Conservation (phyloP, 2,888 invertebrate genomes). For the Xestia rhomboidea region DNA sequence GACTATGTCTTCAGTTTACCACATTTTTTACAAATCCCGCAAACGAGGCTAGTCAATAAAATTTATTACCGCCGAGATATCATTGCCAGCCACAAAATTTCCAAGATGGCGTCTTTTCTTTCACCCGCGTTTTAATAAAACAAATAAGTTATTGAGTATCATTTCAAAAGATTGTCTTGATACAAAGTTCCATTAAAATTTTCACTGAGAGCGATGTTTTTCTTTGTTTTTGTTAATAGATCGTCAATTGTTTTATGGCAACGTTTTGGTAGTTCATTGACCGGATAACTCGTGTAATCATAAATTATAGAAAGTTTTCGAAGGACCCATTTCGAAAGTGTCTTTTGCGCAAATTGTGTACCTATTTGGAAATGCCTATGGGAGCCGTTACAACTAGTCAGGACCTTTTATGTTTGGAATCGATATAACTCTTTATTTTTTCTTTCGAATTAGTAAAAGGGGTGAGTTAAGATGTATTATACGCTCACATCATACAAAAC, state of each 20-base stretch:
- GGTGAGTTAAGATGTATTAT: not conserved
- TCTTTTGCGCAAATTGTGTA: not conserved
- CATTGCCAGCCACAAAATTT: constrained; percentile 42
- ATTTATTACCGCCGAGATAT: constrained; percentile 49
- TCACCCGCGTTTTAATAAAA: constrained; percentile 41
- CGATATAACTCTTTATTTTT: not conserved
- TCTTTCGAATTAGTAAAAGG: not conserved
- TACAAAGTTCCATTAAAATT: not conserved
- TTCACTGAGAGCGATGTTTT: not conserved
- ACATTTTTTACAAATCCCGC: constrained; percentile 44
- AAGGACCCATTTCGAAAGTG: constrained; percentile 1
- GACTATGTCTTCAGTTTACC: constrained; percentile 27
- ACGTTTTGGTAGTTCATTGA: not conserved
- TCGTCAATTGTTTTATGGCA: not conserved
- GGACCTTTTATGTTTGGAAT: not conserved
- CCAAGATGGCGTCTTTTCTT: constrained; percentile 29
- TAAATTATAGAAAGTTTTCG: constrained; percentile 12
- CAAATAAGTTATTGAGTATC: constrained; percentile 34
- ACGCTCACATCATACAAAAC: not conserved
- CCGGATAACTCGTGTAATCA: not conserved
- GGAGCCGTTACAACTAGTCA: not conserved
- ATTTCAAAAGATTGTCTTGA: constrained; percentile 3
- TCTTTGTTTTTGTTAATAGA: constrained; percentile 3
- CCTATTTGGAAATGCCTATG: not conserved
- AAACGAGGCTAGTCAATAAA: constrained; percentile 45